A percentile compares a stretch with the other conserved stretches of the same genome.
phyloP scores from a whole-genome alignment of 2,113 vertebrate species.

The Pavo muticus region DNA sequence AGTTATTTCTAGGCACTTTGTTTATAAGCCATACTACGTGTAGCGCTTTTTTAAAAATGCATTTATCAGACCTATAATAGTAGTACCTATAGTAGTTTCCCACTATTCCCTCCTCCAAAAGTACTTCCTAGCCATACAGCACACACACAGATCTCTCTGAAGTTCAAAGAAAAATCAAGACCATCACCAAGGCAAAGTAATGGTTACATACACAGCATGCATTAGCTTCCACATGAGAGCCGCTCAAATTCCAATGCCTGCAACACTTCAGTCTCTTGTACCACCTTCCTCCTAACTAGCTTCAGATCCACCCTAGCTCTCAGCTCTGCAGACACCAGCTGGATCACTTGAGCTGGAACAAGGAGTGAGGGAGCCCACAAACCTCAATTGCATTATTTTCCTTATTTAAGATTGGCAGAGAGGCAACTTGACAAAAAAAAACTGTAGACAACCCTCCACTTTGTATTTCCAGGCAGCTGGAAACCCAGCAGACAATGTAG shows the following conservation, averaged over 20 bases:
- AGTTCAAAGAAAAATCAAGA: not conserved
- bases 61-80: not conserved
- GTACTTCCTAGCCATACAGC: not conserved
- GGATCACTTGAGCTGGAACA: not conserved
- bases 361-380: not conserved
- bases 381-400: not conserved
- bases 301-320: not conserved
- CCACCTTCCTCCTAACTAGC: not conserved
- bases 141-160: not conserved
- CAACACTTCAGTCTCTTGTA: not conserved
- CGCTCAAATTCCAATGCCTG: not conserved
- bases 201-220: not conserved
- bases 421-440: not conserved
- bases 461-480: constrained; percentile 87
- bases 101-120: not conserved
- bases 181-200: not conserved
- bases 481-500: constrained; percentile 99
- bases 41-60: not conserved
- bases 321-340: not conserved
- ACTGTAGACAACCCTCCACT: not conserved
- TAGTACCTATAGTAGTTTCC: not conserved
- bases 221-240: not conserved
- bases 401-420: not conserved
- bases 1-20: not conserved
- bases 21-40: not conserved